phyloP scores from a whole-genome alignment of 2,888 invertebrate genomes.

The Papilio demoleus region DNA sequence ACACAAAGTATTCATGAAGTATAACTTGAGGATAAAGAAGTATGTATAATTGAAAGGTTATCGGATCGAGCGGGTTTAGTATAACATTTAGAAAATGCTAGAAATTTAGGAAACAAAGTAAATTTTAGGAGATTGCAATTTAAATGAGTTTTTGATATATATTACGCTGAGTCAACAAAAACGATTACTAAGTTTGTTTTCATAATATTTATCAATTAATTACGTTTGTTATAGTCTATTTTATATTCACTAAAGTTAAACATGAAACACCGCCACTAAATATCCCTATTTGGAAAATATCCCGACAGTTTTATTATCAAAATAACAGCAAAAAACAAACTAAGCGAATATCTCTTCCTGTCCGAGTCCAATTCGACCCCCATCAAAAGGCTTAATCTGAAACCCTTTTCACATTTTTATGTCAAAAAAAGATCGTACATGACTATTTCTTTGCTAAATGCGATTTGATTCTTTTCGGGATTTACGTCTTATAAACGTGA shows the following conservation, averaged over 20 bases:
- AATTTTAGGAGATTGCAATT: background rate
- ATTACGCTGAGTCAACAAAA: background rate
- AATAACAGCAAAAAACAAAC: slow-evolving; percentile 73
- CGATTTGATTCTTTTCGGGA: slow-evolving; percentile 66
- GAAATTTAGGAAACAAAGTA: background rate
- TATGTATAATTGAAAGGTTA: no score
- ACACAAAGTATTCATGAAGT: background rate
- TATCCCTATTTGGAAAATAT: slow-evolving; percentile 71
- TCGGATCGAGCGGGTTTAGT: no score
- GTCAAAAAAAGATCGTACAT: slow-evolving; percentile 77
- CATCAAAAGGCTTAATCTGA: slow-evolving; percentile 79
- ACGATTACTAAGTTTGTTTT: background rate
- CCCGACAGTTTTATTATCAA: slow-evolving; percentile 79
- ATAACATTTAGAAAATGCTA: no score
- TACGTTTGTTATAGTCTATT: background rate
- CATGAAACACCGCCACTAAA: slow-evolving; percentile 50
- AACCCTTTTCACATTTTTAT: slow-evolving; percentile 80
- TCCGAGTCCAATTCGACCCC: slow-evolving; percentile 81
- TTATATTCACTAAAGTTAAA: slow-evolving; percentile 1
- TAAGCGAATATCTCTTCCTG: slow-evolving; percentile 73
- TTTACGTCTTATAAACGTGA: slow-evolving; percentile 52
- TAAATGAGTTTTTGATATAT: background rate
- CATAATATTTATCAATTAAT: background rate
- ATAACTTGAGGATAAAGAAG: no score
- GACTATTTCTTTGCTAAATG: slow-evolving; percentile 78